Evolutionary conservation across 2,888 invertebrate genomes (phyloP).

Genomic region (Ophion ellenae): DNA sequence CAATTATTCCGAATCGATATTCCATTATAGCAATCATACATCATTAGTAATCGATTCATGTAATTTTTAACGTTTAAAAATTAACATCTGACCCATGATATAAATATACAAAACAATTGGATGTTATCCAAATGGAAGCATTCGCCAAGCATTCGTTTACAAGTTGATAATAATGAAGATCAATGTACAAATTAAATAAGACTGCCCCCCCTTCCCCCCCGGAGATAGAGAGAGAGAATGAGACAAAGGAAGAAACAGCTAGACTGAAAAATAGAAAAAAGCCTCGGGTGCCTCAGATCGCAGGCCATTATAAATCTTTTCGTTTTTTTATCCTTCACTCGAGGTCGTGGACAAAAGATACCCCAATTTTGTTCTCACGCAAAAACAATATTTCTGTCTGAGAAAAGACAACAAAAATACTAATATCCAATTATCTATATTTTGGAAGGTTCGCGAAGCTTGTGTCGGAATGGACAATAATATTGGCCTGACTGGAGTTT

Average conservation of each 20-base stretch:
- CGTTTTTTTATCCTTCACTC: constrained; percentile 1
- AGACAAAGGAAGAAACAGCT: constrained; percentile 1
- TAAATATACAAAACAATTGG: constrained; percentile 71
- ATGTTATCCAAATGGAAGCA: constrained; percentile 20
- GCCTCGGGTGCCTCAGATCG: constrained; percentile 29
- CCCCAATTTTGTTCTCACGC: neutral
- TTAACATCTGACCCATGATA: constrained; percentile 66
- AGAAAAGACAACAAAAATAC: neutral
- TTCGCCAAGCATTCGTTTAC: constrained; percentile 38
- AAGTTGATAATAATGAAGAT: constrained; percentile 49
- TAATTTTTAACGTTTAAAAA: constrained; percentile 59
- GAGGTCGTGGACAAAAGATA: constrained; percentile 2
- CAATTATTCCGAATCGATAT: neutral
- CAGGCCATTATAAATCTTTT: neutral
- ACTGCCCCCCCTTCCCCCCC: neutral
- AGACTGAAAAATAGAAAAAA: constrained; percentile 1
- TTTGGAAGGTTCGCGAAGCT: constrained; percentile 35
- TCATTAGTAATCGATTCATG: constrained; percentile 40
- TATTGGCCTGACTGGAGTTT: constrained; percentile 25
- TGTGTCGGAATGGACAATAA: constrained; percentile 58
- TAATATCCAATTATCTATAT: neutral
- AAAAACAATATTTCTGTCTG: neutral
- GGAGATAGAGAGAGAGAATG: neutral
- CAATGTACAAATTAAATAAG: constrained; percentile 60
- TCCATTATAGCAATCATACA: constrained; percentile 7